Evolutionary conservation across 2,113 vertebrate species (phyloP), one percentile per base, ranked within the genome.

Genomic region (Zosterops japonicus): DNA sequence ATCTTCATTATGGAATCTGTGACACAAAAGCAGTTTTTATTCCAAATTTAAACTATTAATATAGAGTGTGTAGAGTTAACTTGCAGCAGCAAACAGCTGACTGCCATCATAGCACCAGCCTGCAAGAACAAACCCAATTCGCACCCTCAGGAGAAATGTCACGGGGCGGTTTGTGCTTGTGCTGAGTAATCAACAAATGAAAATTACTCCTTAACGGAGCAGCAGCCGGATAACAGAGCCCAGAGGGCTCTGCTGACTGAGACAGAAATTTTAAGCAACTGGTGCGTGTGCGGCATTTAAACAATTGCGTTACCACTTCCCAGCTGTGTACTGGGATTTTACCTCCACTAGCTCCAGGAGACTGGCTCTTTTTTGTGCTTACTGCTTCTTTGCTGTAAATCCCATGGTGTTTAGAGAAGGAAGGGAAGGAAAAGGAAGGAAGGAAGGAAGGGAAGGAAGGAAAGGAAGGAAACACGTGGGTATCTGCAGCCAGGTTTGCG

Each of bases 11-110:
- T 1, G 3, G 46, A 80, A 57, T 28, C 41, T 1, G 1, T 0
- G 4, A 44, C 27, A 50, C 20, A 42, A 21, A 74, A 42, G 31
- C 12, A 7, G 8, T 6, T 67, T 65, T 78, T 55, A 70, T 53
- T 69, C 31, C 7, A 3, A 81, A 55, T 36, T 49, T 46, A 36
- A 86, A 64, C 20, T 22, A 23, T 33, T 39, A 21, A 14, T 17
- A 18, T 0, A 35, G n/a, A 33, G 20, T 0, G 0, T 1, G 23
- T 35, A 39, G 15, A 57, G 28, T 18, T 24, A 65, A 41, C 68
- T 5, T 39, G 63, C 35, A 49, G 67, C 44, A 36, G 41, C 11
- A 27, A 57, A n/a, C 21, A 39, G 46, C 35, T 3, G 25, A 7
- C 33, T 10, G 33, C n/a, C 61, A 76, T n/a, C 33, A 7, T 0